Percentiles rank a stretch among this genome's conserved stretches.
These are phyloP conservation scores for Anser cygnoides DNA, from an alignment of 2,113 vertebrate species.

Conservation along the genomic window DNA sequence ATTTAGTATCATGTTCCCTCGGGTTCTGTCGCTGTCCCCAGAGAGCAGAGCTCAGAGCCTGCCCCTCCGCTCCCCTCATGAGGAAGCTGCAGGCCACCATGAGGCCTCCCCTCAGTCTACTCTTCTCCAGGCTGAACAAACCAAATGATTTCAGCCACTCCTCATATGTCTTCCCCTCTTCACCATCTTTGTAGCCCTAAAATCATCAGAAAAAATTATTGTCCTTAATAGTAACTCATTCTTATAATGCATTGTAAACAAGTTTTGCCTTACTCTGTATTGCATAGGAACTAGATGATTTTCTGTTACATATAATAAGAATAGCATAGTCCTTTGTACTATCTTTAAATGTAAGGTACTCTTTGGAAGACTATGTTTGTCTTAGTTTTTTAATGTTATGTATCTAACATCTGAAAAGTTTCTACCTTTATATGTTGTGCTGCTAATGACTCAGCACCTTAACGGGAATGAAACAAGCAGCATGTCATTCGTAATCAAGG, in stretches of 20 bases:
- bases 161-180: too few relatives aligned
- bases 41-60: too few relatives aligned
- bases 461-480: not conserved
- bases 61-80: too few relatives aligned
- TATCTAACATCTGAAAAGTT: not conserved
- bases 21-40: too few relatives aligned
- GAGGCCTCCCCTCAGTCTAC: too few relatives aligned
- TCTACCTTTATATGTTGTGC: not conserved
- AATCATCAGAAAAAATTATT: not conserved
- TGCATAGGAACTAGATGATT: not conserved
- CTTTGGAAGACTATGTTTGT: not conserved
- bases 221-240: not conserved
- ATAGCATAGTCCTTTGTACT: not conserved
- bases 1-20: not conserved
- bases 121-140: too few relatives aligned
- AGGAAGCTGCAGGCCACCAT: too few relatives aligned
- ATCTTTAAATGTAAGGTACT: not conserved
- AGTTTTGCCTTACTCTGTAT: not conserved
- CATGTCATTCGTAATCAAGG: slow-evolving; percentile 20
- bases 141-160: too few relatives aligned
- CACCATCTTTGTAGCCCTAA: not conserved
- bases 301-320: not conserved
- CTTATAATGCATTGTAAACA: not conserved
- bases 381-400: not conserved
- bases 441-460: not conserved